These are phyloP conservation scores for Epinotia nisella DNA, from an alignment of 2,888 invertebrate genomes.

Conservation along the genomic window DNA sequence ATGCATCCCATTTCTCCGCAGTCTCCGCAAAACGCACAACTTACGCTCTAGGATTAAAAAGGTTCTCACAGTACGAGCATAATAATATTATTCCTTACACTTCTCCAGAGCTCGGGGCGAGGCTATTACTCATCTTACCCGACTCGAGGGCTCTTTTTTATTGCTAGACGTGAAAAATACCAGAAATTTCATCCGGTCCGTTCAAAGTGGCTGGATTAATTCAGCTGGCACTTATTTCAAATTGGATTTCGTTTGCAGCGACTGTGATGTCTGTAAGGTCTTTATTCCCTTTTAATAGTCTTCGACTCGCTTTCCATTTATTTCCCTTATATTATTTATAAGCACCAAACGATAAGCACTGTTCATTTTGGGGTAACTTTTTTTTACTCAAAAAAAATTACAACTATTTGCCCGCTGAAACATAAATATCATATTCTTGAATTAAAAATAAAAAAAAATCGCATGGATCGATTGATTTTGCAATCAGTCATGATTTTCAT, in stretches of 20 bases:
- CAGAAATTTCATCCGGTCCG: conserved; percentile 82
- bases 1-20: conserved; percentile 35
- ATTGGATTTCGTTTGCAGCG: conserved; percentile 80
- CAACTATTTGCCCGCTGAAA: not conserved
- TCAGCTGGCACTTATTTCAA: conserved; percentile 84
- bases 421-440: not conserved
- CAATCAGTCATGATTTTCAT: too few species aligned
- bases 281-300: conserved; percentile 78
- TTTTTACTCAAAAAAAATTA: not conserved
- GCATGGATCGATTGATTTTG: not conserved
- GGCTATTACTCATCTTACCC: conserved; percentile 81
- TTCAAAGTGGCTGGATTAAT: conserved; percentile 83
- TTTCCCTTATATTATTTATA: conserved; percentile 59
- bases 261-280: conserved; percentile 64
- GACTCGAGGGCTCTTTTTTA: conserved; percentile 79
- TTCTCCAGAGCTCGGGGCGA: conserved; percentile 72
- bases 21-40: conserved; percentile 53
- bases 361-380: conserved; percentile 20
- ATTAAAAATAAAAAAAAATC: not conserved
- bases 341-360: conserved; percentile 49
- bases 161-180: conserved; percentile 84
- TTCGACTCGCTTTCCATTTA: conserved; percentile 63
- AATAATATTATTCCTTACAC: conserved; percentile 81
- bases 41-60: conserved; percentile 70
- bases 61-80: conserved; percentile 73